Conservation (phyloP, 1,140 invertebrate genomes). For the Rhynchophorus ferrugineus region DNA sequence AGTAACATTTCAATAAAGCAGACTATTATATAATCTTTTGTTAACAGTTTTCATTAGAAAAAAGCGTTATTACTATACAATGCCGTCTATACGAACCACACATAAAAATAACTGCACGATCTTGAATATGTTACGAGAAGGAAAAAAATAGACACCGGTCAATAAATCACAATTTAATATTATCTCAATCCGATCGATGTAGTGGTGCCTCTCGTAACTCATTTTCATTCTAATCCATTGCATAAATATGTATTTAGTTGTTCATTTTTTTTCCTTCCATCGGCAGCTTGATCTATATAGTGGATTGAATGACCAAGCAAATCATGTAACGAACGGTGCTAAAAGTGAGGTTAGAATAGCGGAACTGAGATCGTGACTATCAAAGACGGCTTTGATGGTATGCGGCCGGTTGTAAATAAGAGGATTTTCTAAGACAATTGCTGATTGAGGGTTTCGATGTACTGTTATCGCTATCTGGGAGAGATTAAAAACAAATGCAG, state of each 20-base stretch:
- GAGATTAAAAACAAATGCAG: constrained; percentile 1
- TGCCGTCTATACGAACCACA: no score
- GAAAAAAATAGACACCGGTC: no score
- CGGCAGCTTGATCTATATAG: neutral
- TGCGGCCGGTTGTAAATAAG: neutral
- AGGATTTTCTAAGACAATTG: neutral
- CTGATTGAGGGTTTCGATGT: no score
- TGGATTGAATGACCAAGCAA: neutral
- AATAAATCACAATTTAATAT: no score
- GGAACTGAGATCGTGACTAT: constrained; percentile 1
- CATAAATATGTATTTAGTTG: neutral
- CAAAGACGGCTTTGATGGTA: neutral
- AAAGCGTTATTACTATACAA: no score
- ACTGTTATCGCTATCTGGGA: no score
- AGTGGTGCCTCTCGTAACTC: no score
- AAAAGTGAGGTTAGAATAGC: constrained; percentile 4
- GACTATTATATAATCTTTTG: no score
- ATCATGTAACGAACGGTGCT: neutral
- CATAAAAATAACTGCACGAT: no score
- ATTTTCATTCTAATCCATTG: neutral
- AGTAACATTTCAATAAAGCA: neutral
- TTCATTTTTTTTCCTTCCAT: neutral
- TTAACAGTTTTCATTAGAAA: no score
- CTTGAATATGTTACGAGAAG: no score
- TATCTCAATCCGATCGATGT: no score